Evolutionary conservation across 2,797 vertebrate genomes (phyloP), one percentile per base, ranked within the genome.

Genomic region (Phoxinus dragarum): DNA sequence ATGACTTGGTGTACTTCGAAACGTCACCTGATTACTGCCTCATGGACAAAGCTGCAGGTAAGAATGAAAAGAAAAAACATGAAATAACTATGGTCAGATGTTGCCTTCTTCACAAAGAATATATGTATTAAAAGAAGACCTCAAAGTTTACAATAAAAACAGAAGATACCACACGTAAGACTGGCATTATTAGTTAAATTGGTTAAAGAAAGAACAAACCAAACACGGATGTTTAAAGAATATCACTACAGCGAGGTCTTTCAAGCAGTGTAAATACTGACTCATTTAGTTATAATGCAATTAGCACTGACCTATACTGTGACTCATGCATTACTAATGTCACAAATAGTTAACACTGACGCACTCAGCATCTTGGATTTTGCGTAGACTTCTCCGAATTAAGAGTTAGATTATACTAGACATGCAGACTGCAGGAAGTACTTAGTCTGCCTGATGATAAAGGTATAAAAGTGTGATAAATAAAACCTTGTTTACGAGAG

Each of bases 1-100:
- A 97, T 4, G 98, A 99, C 91, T 96, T 99, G 89, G 98, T 99
- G 89, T 99, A 99, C 93, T 99, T 99, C 67, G 98, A 99, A 94
- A 99, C 98, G 93, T 99, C 98, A 1, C 98, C 98, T 0, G 98
- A 99, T 93, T 99, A 99, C 90, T 99, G 98, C 67, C 93, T 99
- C 89, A 95, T 97, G 95, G 98, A 99, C 94, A 99, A 98, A 93
- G 95, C 97, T 86, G 98, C 97, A 96, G 98, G 98, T 99, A 90
- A 44, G 76, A 19, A n/a, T 8, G n/a, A 8, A 10, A 47, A 47
- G 21, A 44, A 68, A 68, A 34, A 44, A 44, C 16, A 17, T 16
- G 7, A 38, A 78, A 23, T 38, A 31, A 11, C 38, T 6, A 40
- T 52, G 16, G 16, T 19, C 54, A 56, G 54, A 23, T 56, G 54